These are phyloP conservation scores for Doris montereyensis DNA, from an alignment of 2,888 invertebrate genomes.

Conservation along the genomic window DNA sequence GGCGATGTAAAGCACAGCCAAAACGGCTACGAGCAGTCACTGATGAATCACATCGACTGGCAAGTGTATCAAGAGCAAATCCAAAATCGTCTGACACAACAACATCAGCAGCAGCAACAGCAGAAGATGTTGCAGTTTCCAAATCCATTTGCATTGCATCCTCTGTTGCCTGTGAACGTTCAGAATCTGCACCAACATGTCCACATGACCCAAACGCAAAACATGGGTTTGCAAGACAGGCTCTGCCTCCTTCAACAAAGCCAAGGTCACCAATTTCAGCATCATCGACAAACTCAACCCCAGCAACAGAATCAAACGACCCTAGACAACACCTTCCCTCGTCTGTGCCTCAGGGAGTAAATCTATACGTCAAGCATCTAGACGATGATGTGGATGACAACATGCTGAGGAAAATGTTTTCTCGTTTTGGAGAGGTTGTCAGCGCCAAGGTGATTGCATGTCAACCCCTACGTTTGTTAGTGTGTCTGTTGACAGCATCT, in stretches of 20 bases:
- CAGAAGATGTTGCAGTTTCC: neutral
- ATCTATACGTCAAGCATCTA: slow-evolving; percentile 39
- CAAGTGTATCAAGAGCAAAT: slow-evolving; percentile 10
- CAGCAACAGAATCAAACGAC: neutral
- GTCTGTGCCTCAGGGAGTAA: slow-evolving; percentile 21
- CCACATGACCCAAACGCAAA: slow-evolving; percentile 17
- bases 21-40: too few species aligned
- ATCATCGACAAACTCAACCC: neutral
- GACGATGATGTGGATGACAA: slow-evolving; percentile 36
- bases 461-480: too few species aligned
- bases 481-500: too few species aligned
- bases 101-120: neutral
- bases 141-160: neutral
- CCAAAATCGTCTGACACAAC: slow-evolving; percentile 5
- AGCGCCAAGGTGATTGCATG: slow-evolving; percentile 33
- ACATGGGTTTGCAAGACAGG: neutral
- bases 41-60: neutral
- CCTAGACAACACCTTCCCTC: neutral
- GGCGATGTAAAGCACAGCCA: too few species aligned
- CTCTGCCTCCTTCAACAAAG: neutral
- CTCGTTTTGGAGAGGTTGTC: slow-evolving; percentile 38
- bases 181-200: slow-evolving; percentile 20
- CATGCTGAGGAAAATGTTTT: slow-evolving; percentile 35
- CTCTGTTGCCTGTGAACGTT: slow-evolving; percentile 4
- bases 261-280: neutral